Evolutionary conservation across 1,140 invertebrate species (phyloP).

Genomic region (Brachionus manjavacas): DNA sequence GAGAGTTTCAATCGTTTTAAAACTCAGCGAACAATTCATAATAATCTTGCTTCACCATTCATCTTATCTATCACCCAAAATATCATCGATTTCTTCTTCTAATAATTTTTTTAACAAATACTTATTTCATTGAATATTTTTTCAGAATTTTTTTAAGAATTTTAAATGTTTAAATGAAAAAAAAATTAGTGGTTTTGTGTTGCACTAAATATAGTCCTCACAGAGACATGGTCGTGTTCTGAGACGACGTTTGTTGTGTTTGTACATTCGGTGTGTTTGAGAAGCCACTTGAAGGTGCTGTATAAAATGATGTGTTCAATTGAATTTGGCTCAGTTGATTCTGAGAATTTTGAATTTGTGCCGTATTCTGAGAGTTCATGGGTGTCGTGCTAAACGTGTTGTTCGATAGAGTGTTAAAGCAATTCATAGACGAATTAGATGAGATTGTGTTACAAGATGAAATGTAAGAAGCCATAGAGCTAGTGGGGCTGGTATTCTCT

Average conservation of each 20-base stretch:
- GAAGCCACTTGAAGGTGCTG: neutral
- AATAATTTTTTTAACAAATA: neutral
- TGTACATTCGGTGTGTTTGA: neutral
- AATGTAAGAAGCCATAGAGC: neutral
- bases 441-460: conserved; percentile 6
- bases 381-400: conserved; percentile 5
- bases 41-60: neutral
- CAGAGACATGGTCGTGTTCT: neutral
- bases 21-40: neutral
- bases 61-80: neutral
- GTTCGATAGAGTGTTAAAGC: neutral
- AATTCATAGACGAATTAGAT: neutral
- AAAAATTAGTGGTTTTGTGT: neutral
- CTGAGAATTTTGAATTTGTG: conserved; percentile 23
- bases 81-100: conserved; percentile 13
- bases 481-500: neutral
- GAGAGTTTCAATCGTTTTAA: neutral
- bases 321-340: neutral
- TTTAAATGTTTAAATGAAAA: neutral
- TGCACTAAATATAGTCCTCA: neutral
- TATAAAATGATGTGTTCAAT: conserved; percentile 40
- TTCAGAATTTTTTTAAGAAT: neutral
- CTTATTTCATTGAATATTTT: neutral
- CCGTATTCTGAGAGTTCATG: neutral
- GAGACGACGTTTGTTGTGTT: neutral